phyloP scores from a whole-genome alignment of 2,797 vertebrate species.

The Hyperoplus immaculatus region DNA sequence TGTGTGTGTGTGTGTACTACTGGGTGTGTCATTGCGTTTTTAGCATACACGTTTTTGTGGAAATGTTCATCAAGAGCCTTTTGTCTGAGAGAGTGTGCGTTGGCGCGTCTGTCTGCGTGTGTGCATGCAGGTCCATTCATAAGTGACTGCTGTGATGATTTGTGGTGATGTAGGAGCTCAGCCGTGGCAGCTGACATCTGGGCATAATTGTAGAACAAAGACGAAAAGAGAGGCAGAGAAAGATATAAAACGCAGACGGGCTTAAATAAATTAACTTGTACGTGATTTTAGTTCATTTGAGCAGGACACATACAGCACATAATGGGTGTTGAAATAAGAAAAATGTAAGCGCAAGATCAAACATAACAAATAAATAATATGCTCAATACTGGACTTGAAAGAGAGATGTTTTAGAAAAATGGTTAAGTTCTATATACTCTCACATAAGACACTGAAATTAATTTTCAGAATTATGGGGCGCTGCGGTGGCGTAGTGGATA shows the following conservation, averaged over 20 bases:
- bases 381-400: background rate
- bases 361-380: constrained; percentile 39
- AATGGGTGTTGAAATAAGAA: constrained; percentile 38
- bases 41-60: constrained; percentile 3
- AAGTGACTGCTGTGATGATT: constrained; percentile 82
- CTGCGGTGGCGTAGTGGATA: too few relatives aligned
- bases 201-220: constrained; percentile 71
- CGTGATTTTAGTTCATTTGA: constrained; percentile 32
- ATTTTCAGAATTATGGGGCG: background rate
- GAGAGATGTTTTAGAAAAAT: background rate
- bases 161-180: constrained; percentile 79
- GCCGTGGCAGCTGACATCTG: constrained; percentile 88
- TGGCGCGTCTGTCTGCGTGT: background rate
- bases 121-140: constrained; percentile 23
- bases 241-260: constrained; percentile 37
- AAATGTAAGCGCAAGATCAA: constrained; percentile 27
- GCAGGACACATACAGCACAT: background rate
- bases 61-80: constrained; percentile 14
- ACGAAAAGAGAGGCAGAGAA: constrained; percentile 34
- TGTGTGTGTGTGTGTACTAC: constrained; percentile 12
- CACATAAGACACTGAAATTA: too few relatives aligned
- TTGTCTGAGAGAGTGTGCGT: background rate
- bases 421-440: background rate
- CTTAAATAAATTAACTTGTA: constrained; percentile 20
- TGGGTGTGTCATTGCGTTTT: constrained; percentile 12